These are phyloP conservation scores for Pristionchus maxplancki DNA, from an alignment of 2,888 invertebrate genomes.

Conservation along the genomic window DNA sequence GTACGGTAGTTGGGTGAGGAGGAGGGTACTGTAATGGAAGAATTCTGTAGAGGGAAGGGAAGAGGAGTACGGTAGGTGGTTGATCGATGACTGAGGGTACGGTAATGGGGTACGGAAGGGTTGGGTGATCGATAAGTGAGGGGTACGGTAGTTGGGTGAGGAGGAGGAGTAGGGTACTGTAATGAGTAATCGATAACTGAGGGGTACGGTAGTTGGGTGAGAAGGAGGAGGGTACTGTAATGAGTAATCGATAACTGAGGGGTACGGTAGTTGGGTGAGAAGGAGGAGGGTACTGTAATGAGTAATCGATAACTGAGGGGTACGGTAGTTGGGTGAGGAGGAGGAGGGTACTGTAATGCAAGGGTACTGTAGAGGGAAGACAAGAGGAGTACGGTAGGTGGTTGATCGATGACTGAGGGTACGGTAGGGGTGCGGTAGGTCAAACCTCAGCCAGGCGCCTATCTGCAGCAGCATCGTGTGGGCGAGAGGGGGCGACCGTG, in stretches of 20 bases:
- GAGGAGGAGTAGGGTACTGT: neutral
- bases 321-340: neutral
- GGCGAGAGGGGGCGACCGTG: neutral
- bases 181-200: neutral
- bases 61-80: neutral
- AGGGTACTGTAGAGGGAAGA: too few species aligned
- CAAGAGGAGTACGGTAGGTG: neutral
- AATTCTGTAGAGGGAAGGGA: too few species aligned
- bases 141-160: neutral
- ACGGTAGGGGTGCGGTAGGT: neutral
- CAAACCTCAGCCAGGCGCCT: slow-evolving; percentile 4
- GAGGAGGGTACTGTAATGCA: slow-evolving; percentile 5
- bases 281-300: neutral
- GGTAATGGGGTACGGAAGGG: neutral
- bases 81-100: too few species aligned
- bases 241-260: neutral
- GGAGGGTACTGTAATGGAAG: neutral
- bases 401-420: too few species aligned
- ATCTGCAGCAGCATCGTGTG: neutral
- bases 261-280: neutral
- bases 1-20: neutral
- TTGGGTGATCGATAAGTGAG: neutral
- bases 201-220: neutral
- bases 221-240: neutral
- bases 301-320: neutral